Evolutionary conservation across 2,113 vertebrate species (phyloP), one percentile per base, ranked within the genome.

Genomic region (Gymnorhina tibicen): DNA sequence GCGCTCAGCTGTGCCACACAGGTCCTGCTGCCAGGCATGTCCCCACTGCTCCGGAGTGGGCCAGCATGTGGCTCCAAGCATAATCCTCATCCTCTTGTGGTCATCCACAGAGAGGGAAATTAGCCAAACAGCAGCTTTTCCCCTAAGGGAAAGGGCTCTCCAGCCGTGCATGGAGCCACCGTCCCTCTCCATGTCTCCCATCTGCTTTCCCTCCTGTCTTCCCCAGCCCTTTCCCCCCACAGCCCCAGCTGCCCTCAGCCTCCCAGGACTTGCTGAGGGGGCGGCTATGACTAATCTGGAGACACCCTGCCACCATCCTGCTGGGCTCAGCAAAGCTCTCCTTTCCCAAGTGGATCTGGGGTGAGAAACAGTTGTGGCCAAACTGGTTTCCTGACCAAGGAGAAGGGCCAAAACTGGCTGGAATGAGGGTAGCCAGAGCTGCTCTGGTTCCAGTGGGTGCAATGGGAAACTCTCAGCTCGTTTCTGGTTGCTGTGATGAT

Each of bases 321-420:
- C 63, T 47, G 75, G 73, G 88, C 73, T 85, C 41, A 62, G 75
- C 85, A 79, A 62, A 89, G 41, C 56, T 20, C n/a, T 88, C 62
- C 37, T 58, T 92, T 83, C 69, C 79, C 78, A 47, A 28, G 20
- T 2, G 11, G 76, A 89, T 60, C 41, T 6, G 7, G 67, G 42
- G 58, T 0, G 1, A 96, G 74, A 58, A 78, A 70, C 1, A 2
- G 20, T 72, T 85, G 69, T 11, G 20, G 94, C 95, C 95, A 93
- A 81, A 60, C 10, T 24, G 55, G 63, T 87, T 97, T 97, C 92
- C 95, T 97, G 92, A 92, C 58, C 44, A 66, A 32, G 42, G n/a
- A 68, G 5, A 27, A 41, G 14, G 75, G 73, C 79, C 91, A 96
- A 84, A 76, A 78, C 30, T 16, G 22, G 23, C 66, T 66, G 68